Base-by-base conservation (phyloP, 2,888 invertebrate genomes). In the Phoronis australis region DNA sequence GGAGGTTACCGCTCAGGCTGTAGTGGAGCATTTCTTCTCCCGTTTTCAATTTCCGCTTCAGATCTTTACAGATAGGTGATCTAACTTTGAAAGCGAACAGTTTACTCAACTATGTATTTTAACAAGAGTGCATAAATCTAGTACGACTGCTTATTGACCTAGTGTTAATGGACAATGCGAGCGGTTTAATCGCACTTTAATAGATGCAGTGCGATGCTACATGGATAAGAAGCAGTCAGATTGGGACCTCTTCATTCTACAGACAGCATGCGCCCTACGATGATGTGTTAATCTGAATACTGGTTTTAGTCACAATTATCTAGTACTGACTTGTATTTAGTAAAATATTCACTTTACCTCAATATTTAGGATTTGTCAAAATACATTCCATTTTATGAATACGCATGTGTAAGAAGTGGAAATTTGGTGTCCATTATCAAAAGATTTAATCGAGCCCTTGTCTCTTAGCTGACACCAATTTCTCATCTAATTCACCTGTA, bases 151-250 rank as follows among this genome's bases (percentile, higher is more conserved):
- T 9, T 31, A 31, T 15, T 12, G 31, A 31, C 31, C 31, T 9
- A 31, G 9, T 31, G 31, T 15, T 12, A 31, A 31, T 31, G 31
- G 31, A 31, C 31, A 31, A 15, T 9, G 9, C 15, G 31, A 5
- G 41, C n/a, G 42, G 23, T 27, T 18, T n/a, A 48, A 43, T 20
- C 15, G 48, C 12, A 48, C 43, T 12, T 27, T 48, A 37, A 42
- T 48, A 31, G 48, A 48, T 37, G 43, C 43, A 2, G 41, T 47
- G 4, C 47, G 21, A 24, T 38, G 40, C 18, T 18, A 23, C 22
- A 37, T 31, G 31, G 31, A 15, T 31, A 31, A 31, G 15, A 31
- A 31, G 9, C 31, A 12, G 31, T 9, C 9, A 12, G 31, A 31
- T 12, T 31, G 31, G 31, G 31, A 31, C 15, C 9, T 12, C 9